Evolutionary conservation across 1,140 invertebrate genomes (phyloP), one percentile per base, ranked within the genome.

Genomic region (Zaprionus taronus): DNA sequence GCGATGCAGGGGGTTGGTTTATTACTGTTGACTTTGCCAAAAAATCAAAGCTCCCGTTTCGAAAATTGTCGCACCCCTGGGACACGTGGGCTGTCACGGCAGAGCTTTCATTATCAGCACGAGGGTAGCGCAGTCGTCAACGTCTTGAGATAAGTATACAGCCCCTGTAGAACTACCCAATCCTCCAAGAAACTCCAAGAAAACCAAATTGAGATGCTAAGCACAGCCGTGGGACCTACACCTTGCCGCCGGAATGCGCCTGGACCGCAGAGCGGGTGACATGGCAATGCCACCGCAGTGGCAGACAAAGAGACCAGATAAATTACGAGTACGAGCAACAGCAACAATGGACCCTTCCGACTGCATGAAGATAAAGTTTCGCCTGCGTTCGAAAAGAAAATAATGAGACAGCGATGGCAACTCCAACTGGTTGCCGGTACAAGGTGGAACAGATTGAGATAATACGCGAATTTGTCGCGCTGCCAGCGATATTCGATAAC

Each of bases 181-280:
- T 41, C 38, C 38, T 41, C 5, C 5, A 41, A 15, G 12, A 60
- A 66, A 17, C 28, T 58, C 64, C n/a, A n/a, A n/a, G n/a, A 51
- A 51, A 68, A 66, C 65, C 80, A 82, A 87, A 87, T 89, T 87
- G 81, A 87, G 84, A 87, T 87, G 84, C 80, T 84, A 81, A 75
- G 70, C 47, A 51, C 47, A 51, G 47, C 47, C 47, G 47, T 51
- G 47, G 47, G 47, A 51, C 20, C 61, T 20, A 28, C 44, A 63
- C 24, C 34, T 28, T 28, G 34, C 28, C 24, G 22, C n/a, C 20
- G 56, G 44, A 31, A 56, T 64, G 44, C 57, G 24, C 11, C 47
- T 24, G 41, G 67, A 76, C 44, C 56, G 17, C 70, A 58, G 49
- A 41, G 44, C 63, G 36, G 41, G 14, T 51, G 60, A 57, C 36